Conservation (phyloP, 2,113 vertebrate genomes). For the Phyllostomus hastatus region DNA sequence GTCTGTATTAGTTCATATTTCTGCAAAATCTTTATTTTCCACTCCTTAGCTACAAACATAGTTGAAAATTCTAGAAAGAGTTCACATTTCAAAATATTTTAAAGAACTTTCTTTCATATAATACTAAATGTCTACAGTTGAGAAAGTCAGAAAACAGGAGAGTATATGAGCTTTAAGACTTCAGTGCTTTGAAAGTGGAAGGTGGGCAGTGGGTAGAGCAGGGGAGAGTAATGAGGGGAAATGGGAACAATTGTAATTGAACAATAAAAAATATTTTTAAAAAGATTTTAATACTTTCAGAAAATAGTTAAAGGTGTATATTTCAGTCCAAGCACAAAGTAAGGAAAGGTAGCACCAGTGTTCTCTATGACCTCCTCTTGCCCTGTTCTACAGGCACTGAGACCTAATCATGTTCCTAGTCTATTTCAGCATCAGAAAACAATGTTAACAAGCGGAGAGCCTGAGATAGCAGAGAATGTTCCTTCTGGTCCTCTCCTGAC, state of each 20-base stretch:
- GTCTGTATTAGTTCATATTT: neutral
- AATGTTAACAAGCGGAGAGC: neutral
- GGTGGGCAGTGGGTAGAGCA: too few species aligned
- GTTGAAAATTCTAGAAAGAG: neutral
- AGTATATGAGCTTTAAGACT: neutral
- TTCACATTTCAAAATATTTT: neutral
- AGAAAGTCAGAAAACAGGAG: neutral
- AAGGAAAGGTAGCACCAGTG: fast-evolving
- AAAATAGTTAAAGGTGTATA: neutral
- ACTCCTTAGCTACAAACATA: neutral
- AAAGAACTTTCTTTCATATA: neutral
- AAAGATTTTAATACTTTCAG: neutral
- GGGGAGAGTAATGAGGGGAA: too few species aligned
- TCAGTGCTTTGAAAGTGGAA: neutral
- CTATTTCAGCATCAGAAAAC: neutral
- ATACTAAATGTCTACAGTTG: neutral
- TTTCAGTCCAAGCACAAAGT: neutral
- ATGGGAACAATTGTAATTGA: too few species aligned
- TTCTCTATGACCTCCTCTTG: neutral
- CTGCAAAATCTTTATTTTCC: neutral
- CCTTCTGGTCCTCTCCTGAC: neutral
- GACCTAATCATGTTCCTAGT: neutral
- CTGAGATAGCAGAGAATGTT: neutral
- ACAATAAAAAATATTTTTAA: too few species aligned
- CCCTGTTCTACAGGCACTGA: neutral